Base-by-base conservation (phyloP, 2,113 vertebrate species). In the Ciconia stormi region DNA sequence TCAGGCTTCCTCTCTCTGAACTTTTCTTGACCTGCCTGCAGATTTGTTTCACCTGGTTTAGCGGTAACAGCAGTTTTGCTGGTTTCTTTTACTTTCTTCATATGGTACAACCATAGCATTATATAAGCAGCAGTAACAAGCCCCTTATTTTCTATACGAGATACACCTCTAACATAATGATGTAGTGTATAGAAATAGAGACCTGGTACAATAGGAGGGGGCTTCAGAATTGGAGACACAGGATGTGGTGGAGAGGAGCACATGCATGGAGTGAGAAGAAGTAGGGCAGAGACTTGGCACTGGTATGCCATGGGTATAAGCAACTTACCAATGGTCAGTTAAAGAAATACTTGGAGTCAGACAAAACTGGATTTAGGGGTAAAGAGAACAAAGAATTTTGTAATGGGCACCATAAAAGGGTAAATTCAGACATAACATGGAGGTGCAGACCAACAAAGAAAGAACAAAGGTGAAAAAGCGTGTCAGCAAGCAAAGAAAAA, bases 361-460 rank as follows among this genome's bases (percentile, higher is more conserved):
- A 40, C 1, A 47, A 81, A 76, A 62, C 7, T 27, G n/a, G 4
- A 1, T 42, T 46, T 71, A 42, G 23, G 4, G 4, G 14, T 62
- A 63, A 82, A 79, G 30, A 71, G 19, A 91, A 61, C 4, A 79
- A 59, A 42, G 9, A 61, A 25, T 44, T 79, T 38, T 50, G 11
- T 18, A 82, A 55, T 52, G 34, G n/a, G 11, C 4, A 3, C 2
- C 20, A 73, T 36, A 55, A 59, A 44, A 71, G 3, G 0, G 0
- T 52, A 49, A 59, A 91, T 62, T 73, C 38, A 59, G 27, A 50
- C 10, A 9, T 19, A 78, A 40, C 6, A 23, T 12, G 23, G 34
- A 66, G 7, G 38, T 74, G 34, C 52, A 80, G 71, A 53, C 3
- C 46, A 49, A 14, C 15, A 20, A 55, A 82, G 36, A 71, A 44